phyloP scores from a whole-genome alignment of 1,140 invertebrate species.

The Gryllus bimaculatus region DNA sequence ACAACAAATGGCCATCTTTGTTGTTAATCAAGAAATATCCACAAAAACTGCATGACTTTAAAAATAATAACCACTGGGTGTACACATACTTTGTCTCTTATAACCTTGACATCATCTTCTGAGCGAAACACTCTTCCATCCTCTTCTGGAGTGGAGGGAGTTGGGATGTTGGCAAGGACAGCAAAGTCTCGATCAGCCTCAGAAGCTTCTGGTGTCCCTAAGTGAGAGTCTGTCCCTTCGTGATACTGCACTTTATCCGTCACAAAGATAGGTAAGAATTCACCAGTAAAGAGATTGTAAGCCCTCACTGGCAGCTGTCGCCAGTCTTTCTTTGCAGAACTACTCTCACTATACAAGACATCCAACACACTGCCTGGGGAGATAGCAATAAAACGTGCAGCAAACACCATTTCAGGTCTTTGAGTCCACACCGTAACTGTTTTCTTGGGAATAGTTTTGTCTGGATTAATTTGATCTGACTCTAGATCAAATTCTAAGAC shows the following conservation, averaged over 20 bases:
- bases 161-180: constrained; percentile 37
- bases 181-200: constrained; percentile 48
- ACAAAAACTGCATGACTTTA: too few species aligned
- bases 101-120: constrained; percentile 31
- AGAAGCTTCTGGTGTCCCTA: constrained; percentile 51
- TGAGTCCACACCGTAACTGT: constrained; percentile 63
- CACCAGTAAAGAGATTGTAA: constrained; percentile 64
- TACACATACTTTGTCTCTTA: constrained; percentile 25
- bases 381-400: constrained; percentile 43
- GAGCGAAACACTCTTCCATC: constrained; percentile 23
- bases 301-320: constrained; percentile 40
- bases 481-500: constrained; percentile 60
- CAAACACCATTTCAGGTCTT: constrained; percentile 61
- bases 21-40: too few species aligned
- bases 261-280: constrained; percentile 60
- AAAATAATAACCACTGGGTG: too few species aligned
- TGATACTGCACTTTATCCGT: constrained; percentile 43
- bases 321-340: neutral
- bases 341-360: neutral
- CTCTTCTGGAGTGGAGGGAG: constrained; percentile 24
- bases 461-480: constrained; percentile 29
- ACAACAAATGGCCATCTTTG: too few species aligned
- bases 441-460: constrained; percentile 28
- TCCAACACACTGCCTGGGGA: constrained; percentile 27
- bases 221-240: constrained; percentile 49